phyloP scores from a whole-genome alignment of 1,140 invertebrate genomes.

The Bombyx mandarina region DNA sequence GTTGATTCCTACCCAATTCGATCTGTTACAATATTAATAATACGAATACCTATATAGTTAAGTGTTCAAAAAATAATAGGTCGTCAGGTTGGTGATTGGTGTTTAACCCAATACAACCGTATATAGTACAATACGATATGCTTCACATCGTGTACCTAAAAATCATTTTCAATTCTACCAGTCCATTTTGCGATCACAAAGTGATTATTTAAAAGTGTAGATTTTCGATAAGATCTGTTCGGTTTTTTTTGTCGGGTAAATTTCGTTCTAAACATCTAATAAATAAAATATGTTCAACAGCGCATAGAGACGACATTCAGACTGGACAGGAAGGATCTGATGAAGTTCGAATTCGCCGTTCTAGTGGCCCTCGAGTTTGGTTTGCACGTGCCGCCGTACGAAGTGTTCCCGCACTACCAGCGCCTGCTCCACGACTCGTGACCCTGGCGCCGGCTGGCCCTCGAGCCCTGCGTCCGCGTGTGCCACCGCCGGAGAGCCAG shows the following conservation, averaged over 20 bases:
- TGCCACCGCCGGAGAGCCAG: slow-evolving; percentile 30
- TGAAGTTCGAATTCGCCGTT: slow-evolving; percentile 94
- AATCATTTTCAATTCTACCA: too few species aligned
- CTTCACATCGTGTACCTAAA: too few species aligned
- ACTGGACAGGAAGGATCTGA: slow-evolving; percentile 91
- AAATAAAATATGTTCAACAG: slow-evolving; percentile 66
- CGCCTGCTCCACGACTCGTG: slow-evolving; percentile 90
- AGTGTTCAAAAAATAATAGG: too few species aligned
- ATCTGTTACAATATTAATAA: too few species aligned
- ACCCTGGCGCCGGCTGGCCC: slow-evolving; percentile 51
- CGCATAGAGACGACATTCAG: slow-evolving; percentile 92
- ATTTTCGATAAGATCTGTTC: too few species aligned
- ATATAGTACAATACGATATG: too few species aligned
- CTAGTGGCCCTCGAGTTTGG: slow-evolving; percentile 95
- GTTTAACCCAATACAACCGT: too few species aligned
- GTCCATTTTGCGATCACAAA: too few species aligned
- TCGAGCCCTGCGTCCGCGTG: slow-evolving; percentile 25
- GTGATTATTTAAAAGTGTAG: too few species aligned
- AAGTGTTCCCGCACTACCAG: slow-evolving; percentile 96
- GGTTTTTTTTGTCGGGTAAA: background rate
- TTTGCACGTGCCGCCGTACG: slow-evolving; percentile 90
- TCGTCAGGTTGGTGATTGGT: too few species aligned
- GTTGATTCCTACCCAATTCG: too few species aligned
- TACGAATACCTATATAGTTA: too few species aligned
- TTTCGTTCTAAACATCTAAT: background rate